Percentiles rank a stretch among this genome's conserved stretches.
phyloP scores from a whole-genome alignment of 2,888 invertebrate genomes.

The Dicyrtomina minuta region DNA sequence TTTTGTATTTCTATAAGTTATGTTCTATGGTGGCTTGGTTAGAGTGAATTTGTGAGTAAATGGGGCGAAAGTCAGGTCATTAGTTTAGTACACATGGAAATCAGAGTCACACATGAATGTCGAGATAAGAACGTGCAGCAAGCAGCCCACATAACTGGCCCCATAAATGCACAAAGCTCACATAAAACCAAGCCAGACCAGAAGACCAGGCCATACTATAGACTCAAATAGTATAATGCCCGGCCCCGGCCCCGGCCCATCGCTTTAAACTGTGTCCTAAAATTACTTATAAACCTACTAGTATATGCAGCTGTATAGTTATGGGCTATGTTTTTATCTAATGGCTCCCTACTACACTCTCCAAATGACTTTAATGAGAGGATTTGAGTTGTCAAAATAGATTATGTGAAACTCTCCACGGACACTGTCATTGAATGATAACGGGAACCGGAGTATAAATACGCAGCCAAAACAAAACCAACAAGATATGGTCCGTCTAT shows the following conservation, averaged over 20 bases:
- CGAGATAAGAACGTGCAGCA: constrained; percentile 14
- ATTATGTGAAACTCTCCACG: constrained; percentile 13
- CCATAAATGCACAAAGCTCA: no score
- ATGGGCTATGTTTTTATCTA: no score
- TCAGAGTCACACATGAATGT: constrained; percentile 11
- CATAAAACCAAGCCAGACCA: no score
- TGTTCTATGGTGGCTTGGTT: no score
- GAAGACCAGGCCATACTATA: no score
- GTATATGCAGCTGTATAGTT: no score
- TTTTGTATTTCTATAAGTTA: no score
- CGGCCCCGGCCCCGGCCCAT: no score
- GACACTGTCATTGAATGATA: constrained; percentile 7
- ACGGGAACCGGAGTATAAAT: not conserved
- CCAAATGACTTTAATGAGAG: constrained; percentile 9
- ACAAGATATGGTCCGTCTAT: not conserved
- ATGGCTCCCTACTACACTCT: constrained; percentile 9
- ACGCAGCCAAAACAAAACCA: no score
- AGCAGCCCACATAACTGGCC: not conserved
- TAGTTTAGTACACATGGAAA: constrained; percentile 16
- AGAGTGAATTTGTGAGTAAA: constrained; percentile 17
- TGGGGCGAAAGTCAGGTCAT: constrained; percentile 18
- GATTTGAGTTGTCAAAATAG: constrained; percentile 21
- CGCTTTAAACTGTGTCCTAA: no score
- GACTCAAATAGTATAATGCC: no score
- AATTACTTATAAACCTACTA: no score